These are phyloP conservation scores for Pseudococcus jackbeardsleyi DNA, from an alignment of 2,888 invertebrate genomes.

Conservation along the genomic window DNA sequence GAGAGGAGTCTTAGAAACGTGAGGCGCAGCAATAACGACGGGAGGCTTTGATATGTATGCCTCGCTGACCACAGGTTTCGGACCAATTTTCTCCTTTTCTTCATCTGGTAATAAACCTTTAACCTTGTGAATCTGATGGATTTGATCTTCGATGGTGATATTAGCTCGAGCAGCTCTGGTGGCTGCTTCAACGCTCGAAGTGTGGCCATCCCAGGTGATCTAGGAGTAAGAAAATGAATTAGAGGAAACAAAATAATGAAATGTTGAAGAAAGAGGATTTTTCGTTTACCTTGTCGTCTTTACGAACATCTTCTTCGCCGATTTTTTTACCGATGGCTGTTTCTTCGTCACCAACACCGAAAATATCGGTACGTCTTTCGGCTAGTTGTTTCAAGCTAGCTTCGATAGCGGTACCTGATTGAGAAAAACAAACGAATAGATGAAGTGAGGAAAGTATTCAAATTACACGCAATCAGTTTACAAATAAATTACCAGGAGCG, in stretches of 20 bases:
- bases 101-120: conserved; percentile 95
- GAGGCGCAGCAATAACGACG: conserved; percentile 67
- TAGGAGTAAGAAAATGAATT: conserved; percentile 70
- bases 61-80: conserved; percentile 78
- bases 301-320: conserved; percentile 87
- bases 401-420: conserved; percentile 87
- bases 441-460: neutral
- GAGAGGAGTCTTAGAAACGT: conserved; percentile 56
- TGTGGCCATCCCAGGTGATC: conserved; percentile 99
- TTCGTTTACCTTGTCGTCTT: conserved; percentile 79
- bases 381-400: conserved; percentile 95
- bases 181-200: conserved; percentile 95
- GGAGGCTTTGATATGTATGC: conserved; percentile 67
- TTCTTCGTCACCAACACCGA: conserved; percentile 98
- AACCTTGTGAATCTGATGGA: conserved; percentile 96
- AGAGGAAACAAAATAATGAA: neutral
- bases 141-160: conserved; percentile 94
- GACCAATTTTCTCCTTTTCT: conserved; percentile 97
- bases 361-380: conserved; percentile 99
- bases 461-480: neutral
- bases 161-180: conserved; percentile 94
- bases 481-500: conserved; percentile 74
- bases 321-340: conserved; percentile 99
- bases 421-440: conserved; percentile 55
- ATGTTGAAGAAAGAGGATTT: neutral